Percentiles rank a stretch among this genome's conserved stretches.
These are phyloP conservation scores for Eciton burchellii DNA, from an alignment of 1,140 invertebrate genomes.

Conservation along the genomic window DNA sequence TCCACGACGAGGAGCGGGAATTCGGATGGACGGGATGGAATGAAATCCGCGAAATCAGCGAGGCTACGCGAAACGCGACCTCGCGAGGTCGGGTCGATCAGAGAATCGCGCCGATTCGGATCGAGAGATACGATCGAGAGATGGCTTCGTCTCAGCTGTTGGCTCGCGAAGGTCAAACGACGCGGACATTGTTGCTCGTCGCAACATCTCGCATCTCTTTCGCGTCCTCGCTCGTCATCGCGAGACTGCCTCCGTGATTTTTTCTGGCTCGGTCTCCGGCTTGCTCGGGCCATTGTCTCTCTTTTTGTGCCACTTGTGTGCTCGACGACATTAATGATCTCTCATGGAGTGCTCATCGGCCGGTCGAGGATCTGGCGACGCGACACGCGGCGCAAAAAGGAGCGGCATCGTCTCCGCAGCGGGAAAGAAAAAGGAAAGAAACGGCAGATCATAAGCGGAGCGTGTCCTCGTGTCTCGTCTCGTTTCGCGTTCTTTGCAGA, in stretches of 20 bases:
- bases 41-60: too few relatives aligned
- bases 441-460: constrained; percentile 61
- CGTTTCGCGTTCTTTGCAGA: too few relatives aligned
- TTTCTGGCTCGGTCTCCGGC: constrained; percentile 28
- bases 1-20: too few relatives aligned
- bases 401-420: constrained; percentile 14
- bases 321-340: constrained; percentile 67
- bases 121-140: too few relatives aligned
- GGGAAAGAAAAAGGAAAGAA: constrained; percentile 47
- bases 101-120: too few relatives aligned
- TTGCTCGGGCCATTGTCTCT: constrained; percentile 15
- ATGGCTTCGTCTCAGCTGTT: background rate
- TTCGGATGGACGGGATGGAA: too few relatives aligned
- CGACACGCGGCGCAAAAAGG: constrained; percentile 50
- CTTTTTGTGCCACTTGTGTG: constrained; percentile 40
- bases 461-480: constrained; percentile 66
- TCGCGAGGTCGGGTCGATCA: too few relatives aligned
- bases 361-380: constrained; percentile 49
- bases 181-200: background rate
- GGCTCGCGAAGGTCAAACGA: background rate
- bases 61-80: too few relatives aligned
- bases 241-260: background rate
- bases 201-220: constrained; percentile 1
- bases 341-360: constrained; percentile 59
- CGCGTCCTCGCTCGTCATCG: background rate